Conservation (phyloP, 2,113 vertebrate genomes). For the Gorsachius goisagi region DNA sequence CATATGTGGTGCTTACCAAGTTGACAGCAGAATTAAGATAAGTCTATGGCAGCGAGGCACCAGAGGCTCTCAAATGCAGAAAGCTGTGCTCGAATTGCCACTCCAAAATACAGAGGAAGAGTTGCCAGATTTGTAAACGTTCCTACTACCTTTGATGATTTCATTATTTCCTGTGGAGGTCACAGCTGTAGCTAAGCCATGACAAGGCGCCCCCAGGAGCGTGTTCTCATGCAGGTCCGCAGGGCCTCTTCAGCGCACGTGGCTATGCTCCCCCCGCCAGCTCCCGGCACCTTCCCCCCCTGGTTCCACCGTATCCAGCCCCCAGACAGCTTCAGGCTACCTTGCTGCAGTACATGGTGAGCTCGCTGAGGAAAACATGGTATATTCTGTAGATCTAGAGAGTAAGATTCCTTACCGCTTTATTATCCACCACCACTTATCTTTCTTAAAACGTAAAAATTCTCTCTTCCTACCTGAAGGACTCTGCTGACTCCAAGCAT, state of each 20-base stretch:
- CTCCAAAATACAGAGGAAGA: neutral
- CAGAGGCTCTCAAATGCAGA: neutral
- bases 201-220: neutral
- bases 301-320: neutral
- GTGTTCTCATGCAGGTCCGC: neutral
- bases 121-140: neutral
- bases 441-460: neutral
- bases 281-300: neutral
- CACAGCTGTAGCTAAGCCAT: neutral
- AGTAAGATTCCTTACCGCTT: neutral
- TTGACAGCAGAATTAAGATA: neutral
- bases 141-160: neutral
- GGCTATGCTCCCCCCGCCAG: neutral
- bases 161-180: neutral
- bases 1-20: neutral
- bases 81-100: neutral
- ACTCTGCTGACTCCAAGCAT: conserved; percentile 60
- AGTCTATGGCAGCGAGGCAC: neutral
- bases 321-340: neutral
- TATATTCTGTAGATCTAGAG: neutral
- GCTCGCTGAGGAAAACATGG: neutral
- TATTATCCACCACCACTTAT: neutral
- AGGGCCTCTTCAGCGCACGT: fast-evolving
- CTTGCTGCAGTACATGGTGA: neutral
- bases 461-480: conserved; percentile 54